Conservation (phyloP, 2,888 invertebrate species). For the Hesperia comma region DNA sequence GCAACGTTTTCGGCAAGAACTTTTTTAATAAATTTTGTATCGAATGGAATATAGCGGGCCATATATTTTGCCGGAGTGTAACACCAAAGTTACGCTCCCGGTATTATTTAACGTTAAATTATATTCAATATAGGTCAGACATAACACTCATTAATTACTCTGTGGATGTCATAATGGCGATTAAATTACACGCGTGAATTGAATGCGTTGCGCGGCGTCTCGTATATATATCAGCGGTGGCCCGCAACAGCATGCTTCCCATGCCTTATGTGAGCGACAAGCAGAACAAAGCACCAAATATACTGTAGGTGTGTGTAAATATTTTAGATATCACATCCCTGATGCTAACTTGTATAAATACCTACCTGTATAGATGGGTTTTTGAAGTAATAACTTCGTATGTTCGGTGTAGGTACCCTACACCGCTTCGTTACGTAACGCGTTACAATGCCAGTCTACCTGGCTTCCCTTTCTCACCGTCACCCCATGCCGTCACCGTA, state of each 20-base stretch:
- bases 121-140: slow-evolving; percentile 49
- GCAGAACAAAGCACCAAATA: neutral
- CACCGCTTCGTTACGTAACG: too few species aligned
- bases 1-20: slow-evolving; percentile 30
- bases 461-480: too few species aligned
- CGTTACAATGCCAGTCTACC: too few species aligned
- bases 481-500: too few species aligned
- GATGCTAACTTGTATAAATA: too few species aligned
- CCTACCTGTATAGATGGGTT: too few species aligned
- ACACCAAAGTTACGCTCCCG: slow-evolving; percentile 42
- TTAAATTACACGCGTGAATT: slow-evolving; percentile 67
- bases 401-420: too few species aligned
- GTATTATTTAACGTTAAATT: slow-evolving; percentile 50
- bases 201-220: slow-evolving; percentile 56
- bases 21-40: slow-evolving; percentile 31
- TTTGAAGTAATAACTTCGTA: too few species aligned
- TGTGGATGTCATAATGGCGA: slow-evolving; percentile 63
- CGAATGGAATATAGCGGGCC: slow-evolving; percentile 28
- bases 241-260: slow-evolving; percentile 47
- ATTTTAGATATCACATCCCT: too few species aligned
- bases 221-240: slow-evolving; percentile 72
- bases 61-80: slow-evolving; percentile 28
- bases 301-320: too few species aligned
- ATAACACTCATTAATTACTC: slow-evolving; percentile 63
- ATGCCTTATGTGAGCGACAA: slow-evolving; percentile 32